These are phyloP conservation scores for Pammene fasciana DNA, from an alignment of 2,888 invertebrate genomes.

Conservation along the genomic window DNA sequence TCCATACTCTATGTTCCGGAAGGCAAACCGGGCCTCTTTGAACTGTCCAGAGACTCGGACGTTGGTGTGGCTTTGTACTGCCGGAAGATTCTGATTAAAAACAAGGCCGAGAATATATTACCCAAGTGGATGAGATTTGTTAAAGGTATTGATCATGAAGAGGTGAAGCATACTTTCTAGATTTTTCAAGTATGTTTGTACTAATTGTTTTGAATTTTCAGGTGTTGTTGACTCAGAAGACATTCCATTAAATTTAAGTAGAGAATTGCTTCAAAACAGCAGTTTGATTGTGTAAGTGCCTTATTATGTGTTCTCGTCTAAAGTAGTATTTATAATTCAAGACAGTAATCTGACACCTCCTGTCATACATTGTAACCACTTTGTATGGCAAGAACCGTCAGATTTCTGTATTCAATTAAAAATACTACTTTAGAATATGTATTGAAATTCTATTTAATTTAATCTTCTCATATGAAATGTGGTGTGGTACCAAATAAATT, in stretches of 20 bases:
- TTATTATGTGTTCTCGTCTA: neutral
- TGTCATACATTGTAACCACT: no score
- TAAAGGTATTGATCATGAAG: constrained; percentile 84
- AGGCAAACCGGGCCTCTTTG: constrained; percentile 95
- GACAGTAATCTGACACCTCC: no score
- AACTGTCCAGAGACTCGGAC: constrained; percentile 93
- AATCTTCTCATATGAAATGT: no score
- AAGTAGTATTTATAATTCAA: no score
- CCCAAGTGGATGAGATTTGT: constrained; percentile 98
- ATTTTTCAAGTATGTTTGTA: no score
- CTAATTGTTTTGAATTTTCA: constrained; percentile 55
- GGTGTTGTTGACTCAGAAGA: constrained; percentile 99
- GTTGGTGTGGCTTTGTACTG: constrained; percentile 95
- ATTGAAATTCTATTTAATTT: no score
- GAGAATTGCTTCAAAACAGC: constrained; percentile 97
- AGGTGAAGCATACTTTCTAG: no score
- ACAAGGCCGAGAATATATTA: constrained; percentile 93
- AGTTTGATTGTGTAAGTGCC: constrained; percentile 89
- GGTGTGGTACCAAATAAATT: no score
- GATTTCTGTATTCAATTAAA: no score
- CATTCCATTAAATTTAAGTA: constrained; percentile 97
- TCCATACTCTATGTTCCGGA: constrained; percentile 97
- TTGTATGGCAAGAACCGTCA: no score
- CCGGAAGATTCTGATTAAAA: constrained; percentile 96
- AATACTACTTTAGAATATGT: no score